Evolutionary conservation across 2,113 vertebrate genomes (phyloP), one percentile per base, ranked within the genome.

Genomic region (Rafetus swinhoei): DNA sequence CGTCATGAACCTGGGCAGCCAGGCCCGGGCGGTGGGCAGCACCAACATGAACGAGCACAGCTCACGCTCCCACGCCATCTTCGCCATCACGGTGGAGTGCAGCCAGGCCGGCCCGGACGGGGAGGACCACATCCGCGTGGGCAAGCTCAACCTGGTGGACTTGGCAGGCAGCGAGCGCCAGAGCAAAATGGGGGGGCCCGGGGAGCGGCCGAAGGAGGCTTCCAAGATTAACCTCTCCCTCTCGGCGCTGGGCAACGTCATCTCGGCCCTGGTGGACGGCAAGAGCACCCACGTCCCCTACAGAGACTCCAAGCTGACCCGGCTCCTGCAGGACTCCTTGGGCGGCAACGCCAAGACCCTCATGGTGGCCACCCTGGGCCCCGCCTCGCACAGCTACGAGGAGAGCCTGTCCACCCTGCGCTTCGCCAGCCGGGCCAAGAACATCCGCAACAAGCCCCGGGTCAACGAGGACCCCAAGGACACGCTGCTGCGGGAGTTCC

Each of bases 381-480:
- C 99, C 0, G 98, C 99, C 32, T 98, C 99, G 22, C 98, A 98
- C 94, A 98, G 99, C 97, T 99, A 99, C 0, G 98, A 99, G 0
- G 99, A 99, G 96, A 99, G 99, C 95, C 97, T 99, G 62, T 99
- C 99, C 84, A 99, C 99, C 3, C 97, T 99, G 85, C 97, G 99
- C 87, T 99, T 99, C 1, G 99, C 99, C 97, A 99, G 98, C 98
- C 98, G 99, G 94, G 99, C 99, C 96, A 99, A 99, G 98, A 99
- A 99, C 96, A 99, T 99, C 94, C 99, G 99, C 96, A 99, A 99
- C 98, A 99, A 99, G 94, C 99, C 99, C 25, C 97, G 99, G 53
- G 98, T 99, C 94, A 99, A 99, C 0, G 99, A 99, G 95, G 99
- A 99, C 95, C 99, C 99, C 91, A 99, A 99, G 97, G 99, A 99